Evolutionary conservation across 2,888 invertebrate genomes (phyloP).

Genomic region (Eutolmus rufibarbis): DNA sequence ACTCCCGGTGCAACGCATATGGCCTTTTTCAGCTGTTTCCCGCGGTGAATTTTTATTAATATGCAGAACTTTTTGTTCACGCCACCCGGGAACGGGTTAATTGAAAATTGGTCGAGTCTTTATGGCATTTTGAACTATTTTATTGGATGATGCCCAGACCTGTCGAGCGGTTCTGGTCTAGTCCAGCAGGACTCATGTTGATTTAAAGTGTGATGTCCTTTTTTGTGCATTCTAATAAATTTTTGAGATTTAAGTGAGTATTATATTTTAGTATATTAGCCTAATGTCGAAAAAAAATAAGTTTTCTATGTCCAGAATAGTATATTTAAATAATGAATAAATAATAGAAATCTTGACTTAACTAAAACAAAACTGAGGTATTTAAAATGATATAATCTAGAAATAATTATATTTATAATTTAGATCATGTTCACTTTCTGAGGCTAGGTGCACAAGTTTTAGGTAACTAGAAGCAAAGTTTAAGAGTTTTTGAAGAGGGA

Average conservation of each 20-base stretch:
- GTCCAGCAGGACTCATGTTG: background rate
- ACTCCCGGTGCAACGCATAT: background rate
- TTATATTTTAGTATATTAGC: background rate
- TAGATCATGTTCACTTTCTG: too few species aligned
- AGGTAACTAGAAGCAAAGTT: too few species aligned
- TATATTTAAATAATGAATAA: background rate
- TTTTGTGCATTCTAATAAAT: background rate
- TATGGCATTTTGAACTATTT: background rate
- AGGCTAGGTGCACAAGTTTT: too few species aligned
- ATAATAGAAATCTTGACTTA: too few species aligned
- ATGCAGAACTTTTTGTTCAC: background rate
- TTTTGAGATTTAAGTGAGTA: background rate
- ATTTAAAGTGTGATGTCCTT: background rate
- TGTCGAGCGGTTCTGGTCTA: background rate
- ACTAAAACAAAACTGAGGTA: too few species aligned
- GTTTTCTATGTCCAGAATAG: too few species aligned
- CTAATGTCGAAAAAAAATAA: background rate
- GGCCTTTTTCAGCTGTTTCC: background rate
- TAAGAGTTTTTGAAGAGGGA: too few species aligned
- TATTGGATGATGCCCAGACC: background rate
- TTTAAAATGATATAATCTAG: too few species aligned
- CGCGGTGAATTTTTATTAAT: background rate
- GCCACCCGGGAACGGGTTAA: background rate
- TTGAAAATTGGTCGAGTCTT: background rate
- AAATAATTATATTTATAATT: too few species aligned